Conservation (phyloP, 2,797 vertebrate species). For the Botia almorhae region DNA sequence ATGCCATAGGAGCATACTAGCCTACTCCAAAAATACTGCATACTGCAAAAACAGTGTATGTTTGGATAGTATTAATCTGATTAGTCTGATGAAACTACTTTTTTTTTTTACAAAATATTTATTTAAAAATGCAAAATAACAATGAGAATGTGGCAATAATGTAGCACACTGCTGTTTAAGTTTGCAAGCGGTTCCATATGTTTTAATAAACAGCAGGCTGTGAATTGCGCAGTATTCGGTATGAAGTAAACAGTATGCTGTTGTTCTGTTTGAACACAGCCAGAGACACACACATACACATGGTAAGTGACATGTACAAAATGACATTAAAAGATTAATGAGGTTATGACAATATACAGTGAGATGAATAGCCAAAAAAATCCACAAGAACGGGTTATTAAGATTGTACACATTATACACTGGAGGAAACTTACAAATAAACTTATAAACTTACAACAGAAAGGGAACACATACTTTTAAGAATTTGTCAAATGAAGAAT, state of each 20-base stretch:
- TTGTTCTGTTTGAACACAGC: not conserved
- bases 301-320: constrained; percentile 7
- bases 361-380: not conserved
- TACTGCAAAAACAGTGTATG: too few relatives aligned
- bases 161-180: too few relatives aligned
- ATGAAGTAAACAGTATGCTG: not conserved
- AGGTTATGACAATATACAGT: not conserved
- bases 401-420: too few relatives aligned
- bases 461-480: not conserved
- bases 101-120: not conserved
- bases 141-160: not conserved
- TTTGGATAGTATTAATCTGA: too few relatives aligned
- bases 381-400: not conserved
- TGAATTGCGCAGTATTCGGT: too few relatives aligned
- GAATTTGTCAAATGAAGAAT: not conserved
- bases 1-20: constrained; percentile 11
- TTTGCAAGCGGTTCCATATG: not conserved
- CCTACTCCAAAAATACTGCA: too few relatives aligned
- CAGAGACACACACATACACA: not conserved
- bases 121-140: not conserved
- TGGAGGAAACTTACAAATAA: too few relatives aligned
- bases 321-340: not conserved
- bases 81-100: not conserved
- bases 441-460: not conserved
- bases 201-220: not conserved